Evolutionary conservation across 1,140 invertebrate genomes (phyloP).

Genomic region (Cyclargus thomasi): DNA sequence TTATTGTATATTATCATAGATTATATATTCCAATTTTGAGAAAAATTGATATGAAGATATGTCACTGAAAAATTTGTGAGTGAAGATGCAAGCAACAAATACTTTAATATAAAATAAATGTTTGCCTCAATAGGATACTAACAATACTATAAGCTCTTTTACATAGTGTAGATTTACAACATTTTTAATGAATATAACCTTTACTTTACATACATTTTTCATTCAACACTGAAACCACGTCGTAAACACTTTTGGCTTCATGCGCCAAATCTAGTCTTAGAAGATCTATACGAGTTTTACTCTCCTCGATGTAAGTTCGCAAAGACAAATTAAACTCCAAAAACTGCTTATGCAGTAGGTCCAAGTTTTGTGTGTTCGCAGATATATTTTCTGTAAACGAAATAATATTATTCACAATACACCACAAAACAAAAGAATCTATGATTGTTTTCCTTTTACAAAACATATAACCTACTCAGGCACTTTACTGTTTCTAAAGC

Average conservation of each 20-base stretch:
- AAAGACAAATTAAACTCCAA: constrained; percentile 64
- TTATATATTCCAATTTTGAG: neutral
- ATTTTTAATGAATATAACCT: constrained; percentile 13
- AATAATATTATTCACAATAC: constrained; percentile 26
- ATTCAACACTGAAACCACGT: constrained; percentile 56
- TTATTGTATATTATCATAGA: too few species aligned
- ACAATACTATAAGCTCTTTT: too few species aligned
- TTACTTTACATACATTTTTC: constrained; percentile 55
- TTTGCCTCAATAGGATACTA: too few species aligned
- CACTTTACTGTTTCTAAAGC: constrained; percentile 52
- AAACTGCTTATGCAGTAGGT: constrained; percentile 49
- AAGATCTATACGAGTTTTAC: constrained; percentile 49
- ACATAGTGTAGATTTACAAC: too few species aligned
- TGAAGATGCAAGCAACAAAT: too few species aligned
- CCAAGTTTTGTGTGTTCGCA: constrained; percentile 42
- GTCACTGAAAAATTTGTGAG: too few species aligned
- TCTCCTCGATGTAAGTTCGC: constrained; percentile 65
- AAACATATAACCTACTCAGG: constrained; percentile 59
- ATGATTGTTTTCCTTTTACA: constrained; percentile 47
- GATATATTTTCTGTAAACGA: constrained; percentile 57
- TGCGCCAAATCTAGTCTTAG: constrained; percentile 51
- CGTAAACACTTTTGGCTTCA: constrained; percentile 51
- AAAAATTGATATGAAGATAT: neutral
- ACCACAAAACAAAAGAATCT: constrained; percentile 48
- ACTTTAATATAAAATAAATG: too few species aligned